Evolutionary conservation across 2,888 invertebrate species (phyloP).

Genomic region (Torymus aiolomorphi): DNA sequence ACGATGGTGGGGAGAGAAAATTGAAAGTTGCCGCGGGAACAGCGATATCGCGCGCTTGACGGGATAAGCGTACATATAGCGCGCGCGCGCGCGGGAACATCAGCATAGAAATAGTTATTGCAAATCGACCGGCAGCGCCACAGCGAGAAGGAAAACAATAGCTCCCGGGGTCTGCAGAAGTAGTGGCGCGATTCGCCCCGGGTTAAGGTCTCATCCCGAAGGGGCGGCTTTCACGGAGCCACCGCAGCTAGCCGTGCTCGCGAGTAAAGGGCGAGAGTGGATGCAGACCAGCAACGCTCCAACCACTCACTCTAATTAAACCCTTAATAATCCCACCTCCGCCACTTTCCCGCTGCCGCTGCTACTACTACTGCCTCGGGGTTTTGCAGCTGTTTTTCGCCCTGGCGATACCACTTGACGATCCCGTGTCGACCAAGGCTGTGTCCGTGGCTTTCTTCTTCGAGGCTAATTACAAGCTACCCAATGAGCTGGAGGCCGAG

Average conservation of each 20-base stretch:
- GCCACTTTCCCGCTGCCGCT: background rate
- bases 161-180: too few relatives aligned
- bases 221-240: too few relatives aligned
- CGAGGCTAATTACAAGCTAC: slow-evolving; percentile 82
- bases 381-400: slow-evolving; percentile 81
- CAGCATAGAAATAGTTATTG: slow-evolving; percentile 30
- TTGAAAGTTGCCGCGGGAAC: too few relatives aligned
- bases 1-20: too few relatives aligned
- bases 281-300: too few relatives aligned
- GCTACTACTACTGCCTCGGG: background rate
- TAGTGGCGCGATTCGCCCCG: too few relatives aligned
- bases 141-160: too few relatives aligned
- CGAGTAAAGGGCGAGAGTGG: too few relatives aligned
- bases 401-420: slow-evolving; percentile 83
- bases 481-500: slow-evolving; percentile 74
- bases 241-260: too few relatives aligned
- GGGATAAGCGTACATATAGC: too few relatives aligned
- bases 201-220: too few relatives aligned
- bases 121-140: slow-evolving; percentile 2
- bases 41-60: too few relatives aligned
- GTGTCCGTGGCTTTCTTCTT: slow-evolving; percentile 86
- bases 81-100: background rate
- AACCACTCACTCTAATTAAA: slow-evolving; percentile 28
- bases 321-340: slow-evolving; percentile 20
- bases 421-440: slow-evolving; percentile 79